Evolutionary conservation across 2,888 invertebrate genomes (phyloP), one percentile per base, ranked within the genome.

Genomic region (Stenolophus ochropezus): DNA sequence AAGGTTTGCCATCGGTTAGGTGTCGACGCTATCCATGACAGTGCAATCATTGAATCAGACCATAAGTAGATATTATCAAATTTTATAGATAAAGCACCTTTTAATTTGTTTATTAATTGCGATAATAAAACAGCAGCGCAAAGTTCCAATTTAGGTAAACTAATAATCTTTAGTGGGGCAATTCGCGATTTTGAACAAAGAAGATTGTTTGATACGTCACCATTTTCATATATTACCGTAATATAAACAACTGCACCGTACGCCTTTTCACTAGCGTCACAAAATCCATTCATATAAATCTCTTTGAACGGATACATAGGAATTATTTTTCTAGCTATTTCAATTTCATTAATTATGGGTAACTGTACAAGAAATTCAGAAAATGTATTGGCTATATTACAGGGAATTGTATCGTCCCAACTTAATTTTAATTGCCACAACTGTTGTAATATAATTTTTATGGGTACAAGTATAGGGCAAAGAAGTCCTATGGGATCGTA

Each of bases 61-160:
- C 73, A 73, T 11, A 73, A n/a, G 47, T 42, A 73, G 18, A 73
- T 73, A 14, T 73, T 20, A 6, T 73, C 18, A 47, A 73, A 47
- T 14, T 47, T 14, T 49, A 47, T 73, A 18, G 47, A 16, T 73
- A 33, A 47, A 42, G 47, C 47, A 20, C 18, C 8, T 75, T 20
- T 75, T 51, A 75, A n/a, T 75, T 75, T 75, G 51, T n/a, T 6
- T 21, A 75, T 75, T 53, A 75, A 51, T 75, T 75, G 51, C n/a
- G 75, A 51, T 53, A 75, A 53, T 75, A 75, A 23, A 0, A 75
- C n/a, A 4, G 53, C 75, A 33, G 27, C 75, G 18, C 75, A 21
- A 51, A 75, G 56, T 75, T 75, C 75, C 53, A 75, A 75, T n/a
- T 18, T 51, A 14, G 75, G 51, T 53, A 25, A 6, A 51, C 20